Evolutionary conservation across 2,113 vertebrate species (phyloP), one percentile per base, ranked within the genome.

Genomic region (Ramphastos sulfuratus): DNA sequence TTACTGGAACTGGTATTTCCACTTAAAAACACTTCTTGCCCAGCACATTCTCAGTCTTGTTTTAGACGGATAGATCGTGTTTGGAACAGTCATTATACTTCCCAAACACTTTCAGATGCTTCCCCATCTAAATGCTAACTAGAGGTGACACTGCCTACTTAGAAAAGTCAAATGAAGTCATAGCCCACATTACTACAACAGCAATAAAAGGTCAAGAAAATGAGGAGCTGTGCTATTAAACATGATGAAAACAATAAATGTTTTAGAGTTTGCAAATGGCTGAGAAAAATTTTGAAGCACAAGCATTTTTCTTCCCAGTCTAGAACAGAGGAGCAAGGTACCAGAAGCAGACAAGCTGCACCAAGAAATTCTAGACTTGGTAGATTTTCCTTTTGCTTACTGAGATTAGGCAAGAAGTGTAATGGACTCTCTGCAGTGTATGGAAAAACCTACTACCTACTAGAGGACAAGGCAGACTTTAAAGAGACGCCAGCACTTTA

Each of bases 111-210:
- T 48, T 94, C 61, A 72, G 75, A 91, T 37, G 79, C 90, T 94
- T 92, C 92, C 92, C 83, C 61, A 95, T 96, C 83, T 93, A 89
- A 95, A 95, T 94, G 93, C 93, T 96, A 95, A 95, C 92, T 83
- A 95, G 92, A 94, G 90, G 79, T 92, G 93, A 96, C 85, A 83
- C 54, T 90, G 85, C 76, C 90, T 93, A 84, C 90, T 92, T 93
- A 89, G 48, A 75, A 86, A 94, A 95, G 93, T 85, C 90, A 94
- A 69, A 96, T 72, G 83, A 94, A 96, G 88, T 72, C 90, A 93
- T 58, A 90, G 83, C 54, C 80, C 88, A 88, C 61, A 78, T 92
- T 90, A 94, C 83, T 92, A 1, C 61, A 94, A 82, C 77, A 94
- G 88, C 73, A 95, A 94, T 92, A 94, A 94, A 95, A 92, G 79